Evolutionary conservation across 2,888 invertebrate genomes (phyloP).

Genomic region (Bellardia bayeri): DNA sequence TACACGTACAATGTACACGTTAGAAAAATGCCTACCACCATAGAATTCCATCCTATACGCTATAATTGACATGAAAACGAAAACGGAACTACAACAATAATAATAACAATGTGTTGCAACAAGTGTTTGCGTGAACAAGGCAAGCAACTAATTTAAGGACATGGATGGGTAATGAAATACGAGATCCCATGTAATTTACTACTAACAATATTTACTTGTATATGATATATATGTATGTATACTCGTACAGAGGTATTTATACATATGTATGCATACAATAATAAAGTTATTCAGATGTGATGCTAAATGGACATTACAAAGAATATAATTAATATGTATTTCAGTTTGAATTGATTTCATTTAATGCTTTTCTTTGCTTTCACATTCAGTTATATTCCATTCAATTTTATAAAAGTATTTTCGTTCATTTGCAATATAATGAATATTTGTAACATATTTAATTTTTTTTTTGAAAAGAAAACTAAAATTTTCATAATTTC

Average conservation of each 20-base stretch:
- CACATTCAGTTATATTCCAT: no score
- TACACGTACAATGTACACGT: background rate
- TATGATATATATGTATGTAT: background rate
- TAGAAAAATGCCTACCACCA: conserved; percentile 27
- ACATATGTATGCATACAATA: no score
- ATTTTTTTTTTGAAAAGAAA: no score
- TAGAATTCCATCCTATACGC: background rate
- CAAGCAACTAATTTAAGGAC: conserved; percentile 37
- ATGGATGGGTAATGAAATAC: conserved; percentile 4
- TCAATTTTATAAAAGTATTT: no score
- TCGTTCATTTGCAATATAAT: no score
- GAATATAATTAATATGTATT: no score
- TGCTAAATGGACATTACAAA: no score
- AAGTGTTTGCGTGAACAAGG: conserved; percentile 80
- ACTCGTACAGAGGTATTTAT: background rate
- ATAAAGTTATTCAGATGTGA: no score
- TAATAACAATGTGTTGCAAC: conserved; percentile 74
- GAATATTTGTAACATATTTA: no score
- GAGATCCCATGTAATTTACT: conserved; percentile 9
- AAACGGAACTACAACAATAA: conserved; percentile 19
- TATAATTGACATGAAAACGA: conserved; percentile 48
- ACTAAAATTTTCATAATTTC: no score
- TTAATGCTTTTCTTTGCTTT: no score
- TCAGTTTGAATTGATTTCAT: no score
- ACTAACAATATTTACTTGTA: background rate